Evolutionary conservation across 92 coral and sea anemone species (phyloP), one percentile per base, ranked within the genome.

Genomic region (Actinostola sp.): DNA sequence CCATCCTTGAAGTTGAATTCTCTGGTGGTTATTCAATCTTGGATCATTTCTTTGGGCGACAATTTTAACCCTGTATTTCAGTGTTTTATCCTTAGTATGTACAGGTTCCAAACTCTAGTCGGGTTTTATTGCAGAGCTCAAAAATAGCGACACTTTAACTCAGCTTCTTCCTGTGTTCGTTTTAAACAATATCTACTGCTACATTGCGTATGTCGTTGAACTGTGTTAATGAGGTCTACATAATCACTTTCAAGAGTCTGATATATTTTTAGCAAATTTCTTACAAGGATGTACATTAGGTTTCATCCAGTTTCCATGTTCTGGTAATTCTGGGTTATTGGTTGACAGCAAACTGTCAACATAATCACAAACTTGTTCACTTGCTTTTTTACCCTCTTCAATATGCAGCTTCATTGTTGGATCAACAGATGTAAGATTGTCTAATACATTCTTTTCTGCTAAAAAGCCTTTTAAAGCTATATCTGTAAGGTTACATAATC

Each of bases 141-240:
- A 81, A 63, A 69, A 77, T 82, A 86, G 60, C 92, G 71, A 61
- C 92, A 86, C 58, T 71, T 78, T 21, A 83, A 49, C n/a, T 87
- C 66, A 61, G 80, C 49, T 76, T 86, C 78, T 66, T 68, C 77
- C 49, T 68, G 71, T 39, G 53, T 85, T 36, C 52, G 73, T 80
- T 80, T 74, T 53, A 85, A 82, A 70, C 86, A 86, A 52, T 86
- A 81, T 26, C 73, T 81, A 42, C 86, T 68, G 66, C 91, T 86
- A 54, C 91, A 86, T n/a, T 58, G 72, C 50, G 83, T 81, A 77
- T 86, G 91, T 31, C 92, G 78, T 76, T 86, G 92, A 38, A 86
- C 92, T 24, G 83, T 70, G 55, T 84, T 84, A 33, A 75, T 38
- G 42, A 75, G 74, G 66, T 82, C 76, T 20, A 82, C 71, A 67